Conservation (phyloP, 2,113 vertebrate genomes). For the Bufo gargarizans region DNA sequence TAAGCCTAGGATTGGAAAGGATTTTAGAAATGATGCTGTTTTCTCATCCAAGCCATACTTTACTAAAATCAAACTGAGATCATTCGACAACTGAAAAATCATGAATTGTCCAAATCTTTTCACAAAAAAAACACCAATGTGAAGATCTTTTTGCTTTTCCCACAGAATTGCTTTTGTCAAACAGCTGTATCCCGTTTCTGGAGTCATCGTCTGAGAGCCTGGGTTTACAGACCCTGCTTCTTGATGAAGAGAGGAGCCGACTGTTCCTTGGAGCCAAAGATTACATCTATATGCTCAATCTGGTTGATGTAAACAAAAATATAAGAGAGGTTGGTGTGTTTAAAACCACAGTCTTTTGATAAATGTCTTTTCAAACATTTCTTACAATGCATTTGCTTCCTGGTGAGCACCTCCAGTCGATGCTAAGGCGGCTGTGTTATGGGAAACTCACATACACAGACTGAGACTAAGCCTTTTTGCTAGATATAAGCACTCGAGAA, state of each 20-base stretch:
- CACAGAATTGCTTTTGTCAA: slow-evolving; percentile 88
- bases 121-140: slow-evolving; percentile 64
- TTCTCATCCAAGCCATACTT: not conserved
- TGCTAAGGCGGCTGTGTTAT: slow-evolving; percentile 6
- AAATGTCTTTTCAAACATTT: slow-evolving; percentile 53
- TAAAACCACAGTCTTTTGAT: slow-evolving; percentile 49
- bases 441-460: slow-evolving; percentile 12
- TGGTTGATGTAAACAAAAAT: slow-evolving; percentile 85
- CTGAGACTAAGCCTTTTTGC: slow-evolving; percentile 1
- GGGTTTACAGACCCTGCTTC: slow-evolving; percentile 88
- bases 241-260: slow-evolving; percentile 91
- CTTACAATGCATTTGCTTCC: not conserved
- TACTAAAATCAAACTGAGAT: not conserved
- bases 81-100: not conserved
- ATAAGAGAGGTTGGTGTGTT: slow-evolving; percentile 84
- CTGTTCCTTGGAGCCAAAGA: slow-evolving; percentile 89
- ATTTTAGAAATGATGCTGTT: not conserved
- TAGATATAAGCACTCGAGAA: not conserved
- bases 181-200: slow-evolving; percentile 86
- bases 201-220: slow-evolving; percentile 81
- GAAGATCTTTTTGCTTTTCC: slow-evolving; percentile 65
- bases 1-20: not conserved
- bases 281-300: slow-evolving; percentile 88
- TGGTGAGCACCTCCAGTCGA: not conserved
- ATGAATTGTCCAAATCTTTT: not conserved